Evolutionary conservation across 2,797 vertebrate genomes (phyloP), one percentile per base, ranked within the genome.

Genomic region (Steatocranus sp.): DNA sequence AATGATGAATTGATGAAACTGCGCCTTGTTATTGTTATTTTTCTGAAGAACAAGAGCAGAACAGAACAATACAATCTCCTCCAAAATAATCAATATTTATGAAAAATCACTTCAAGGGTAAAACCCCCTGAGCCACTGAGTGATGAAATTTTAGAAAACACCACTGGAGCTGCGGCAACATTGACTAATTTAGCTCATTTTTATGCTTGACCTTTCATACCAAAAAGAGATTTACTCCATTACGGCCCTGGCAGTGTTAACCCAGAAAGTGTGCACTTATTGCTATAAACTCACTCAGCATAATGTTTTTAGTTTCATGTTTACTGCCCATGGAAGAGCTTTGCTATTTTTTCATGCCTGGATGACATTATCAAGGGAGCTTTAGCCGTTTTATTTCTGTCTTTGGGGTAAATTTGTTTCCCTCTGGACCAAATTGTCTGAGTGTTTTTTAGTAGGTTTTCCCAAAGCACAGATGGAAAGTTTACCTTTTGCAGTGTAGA

Each of bases 141-240:
- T 74, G 17, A 74, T 79, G 79, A 76, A n/a, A 61, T 78, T 25
- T 49, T n/a, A 73, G 68, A 73, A 73, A 48, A 32, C 4, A 41
- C 15, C 46, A 74, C 78, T 53, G 27, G 30, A 86, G 87, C 50
- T 66, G 48, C 61, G 3, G 82, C 49, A 49, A 70, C 38, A 8
- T 8, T 2, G 36, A 78, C 79, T 75, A 6, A 79, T 89, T 86
- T 53, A 51, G 61, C 58, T 48, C 12, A 75, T 88, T 87, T 86
- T 86, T 32, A 85, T 84, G 76, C 76, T 84, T 89, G 87, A 90
- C 92, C 89, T 92, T 92, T 87, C 56, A 4, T 34, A 80, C 49
- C 32, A 20, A 80, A 78, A 80, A 82, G 7, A 83, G 61, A 79
- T 86, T 83, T 54, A 51, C 43, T 75, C 32, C 8, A 63, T 87